phyloP scores from a whole-genome alignment of 2,797 vertebrate species.

The Alauda arvensis region DNA sequence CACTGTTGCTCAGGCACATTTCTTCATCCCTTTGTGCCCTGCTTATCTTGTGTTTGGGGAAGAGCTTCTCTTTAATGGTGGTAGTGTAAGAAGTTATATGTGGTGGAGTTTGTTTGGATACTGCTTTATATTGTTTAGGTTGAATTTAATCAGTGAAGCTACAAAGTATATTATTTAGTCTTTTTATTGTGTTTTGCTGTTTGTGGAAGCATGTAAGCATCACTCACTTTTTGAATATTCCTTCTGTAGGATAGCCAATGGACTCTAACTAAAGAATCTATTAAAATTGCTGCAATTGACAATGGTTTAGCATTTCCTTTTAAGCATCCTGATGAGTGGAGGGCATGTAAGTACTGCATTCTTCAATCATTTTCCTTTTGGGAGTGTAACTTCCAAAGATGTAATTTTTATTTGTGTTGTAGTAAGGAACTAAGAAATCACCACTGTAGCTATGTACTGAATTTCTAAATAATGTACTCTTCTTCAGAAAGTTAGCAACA shows the following conservation, averaged over 20 bases:
- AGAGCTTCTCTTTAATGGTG: not conserved
- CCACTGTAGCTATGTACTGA: not conserved
- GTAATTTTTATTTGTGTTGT: not conserved
- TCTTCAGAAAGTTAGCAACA: not conserved
- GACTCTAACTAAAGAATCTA: constrained; percentile 77
- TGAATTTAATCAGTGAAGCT: not conserved
- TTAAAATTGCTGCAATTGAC: constrained; percentile 96
- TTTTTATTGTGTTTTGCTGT: not conserved
- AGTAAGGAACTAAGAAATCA: not conserved
- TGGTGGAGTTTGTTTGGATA: not conserved
- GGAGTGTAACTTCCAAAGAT: not conserved
- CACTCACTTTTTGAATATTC: not conserved
- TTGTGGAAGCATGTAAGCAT: not conserved
- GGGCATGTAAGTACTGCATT: constrained; percentile 84
- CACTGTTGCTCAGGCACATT: not conserved
- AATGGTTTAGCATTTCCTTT: constrained; percentile 97
- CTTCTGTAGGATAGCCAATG: constrained; percentile 79
- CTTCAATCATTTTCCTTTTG: not conserved
- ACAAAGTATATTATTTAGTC: not conserved
- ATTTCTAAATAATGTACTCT: not conserved
- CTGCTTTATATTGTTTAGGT: not conserved
- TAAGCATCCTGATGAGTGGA: constrained; percentile 98
- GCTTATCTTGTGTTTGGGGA: not conserved
- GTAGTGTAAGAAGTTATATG: not conserved
- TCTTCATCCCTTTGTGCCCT: not conserved